phyloP scores from a whole-genome alignment of 2,888 invertebrate genomes.

The Aphodius granarius region DNA sequence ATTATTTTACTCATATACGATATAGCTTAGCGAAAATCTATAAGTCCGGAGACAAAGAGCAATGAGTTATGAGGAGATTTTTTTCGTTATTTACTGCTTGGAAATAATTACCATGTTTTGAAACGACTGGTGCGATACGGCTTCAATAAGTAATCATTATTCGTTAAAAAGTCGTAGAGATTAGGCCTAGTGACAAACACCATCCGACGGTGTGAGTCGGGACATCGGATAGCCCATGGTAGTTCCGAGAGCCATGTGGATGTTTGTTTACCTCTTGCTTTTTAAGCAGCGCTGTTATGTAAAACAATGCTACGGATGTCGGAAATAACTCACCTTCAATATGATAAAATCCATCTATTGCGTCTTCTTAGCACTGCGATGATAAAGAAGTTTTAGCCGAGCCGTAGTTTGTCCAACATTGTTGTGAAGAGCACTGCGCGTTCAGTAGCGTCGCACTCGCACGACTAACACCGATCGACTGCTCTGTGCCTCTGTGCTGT shows the following conservation, averaged over 20 bases:
- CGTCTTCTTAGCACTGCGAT: not conserved
- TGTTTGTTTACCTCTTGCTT: slow-evolving; percentile 2
- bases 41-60: not conserved
- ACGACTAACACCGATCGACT: slow-evolving; percentile 2
- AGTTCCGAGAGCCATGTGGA: slow-evolving; percentile 8
- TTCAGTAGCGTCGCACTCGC: not conserved
- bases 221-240: not conserved
- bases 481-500: not conserved
- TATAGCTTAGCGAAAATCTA: not conserved
- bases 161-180: not conserved
- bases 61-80: not conserved
- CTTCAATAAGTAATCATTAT: not conserved
- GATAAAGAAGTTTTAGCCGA: not conserved
- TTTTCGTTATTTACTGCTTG: not conserved
- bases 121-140: not conserved
- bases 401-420: not conserved
- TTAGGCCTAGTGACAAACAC: not conserved
- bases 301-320: not conserved
- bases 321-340: slow-evolving; percentile 38
- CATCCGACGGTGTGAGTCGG: not conserved
- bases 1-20: not conserved
- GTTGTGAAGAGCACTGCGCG: not conserved
- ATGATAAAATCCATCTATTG: slow-evolving; percentile 42
- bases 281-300: not conserved
- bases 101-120: not conserved